Conservation (phyloP, 2,888 invertebrate species). For the Phoenoteleia sp. region DNA sequence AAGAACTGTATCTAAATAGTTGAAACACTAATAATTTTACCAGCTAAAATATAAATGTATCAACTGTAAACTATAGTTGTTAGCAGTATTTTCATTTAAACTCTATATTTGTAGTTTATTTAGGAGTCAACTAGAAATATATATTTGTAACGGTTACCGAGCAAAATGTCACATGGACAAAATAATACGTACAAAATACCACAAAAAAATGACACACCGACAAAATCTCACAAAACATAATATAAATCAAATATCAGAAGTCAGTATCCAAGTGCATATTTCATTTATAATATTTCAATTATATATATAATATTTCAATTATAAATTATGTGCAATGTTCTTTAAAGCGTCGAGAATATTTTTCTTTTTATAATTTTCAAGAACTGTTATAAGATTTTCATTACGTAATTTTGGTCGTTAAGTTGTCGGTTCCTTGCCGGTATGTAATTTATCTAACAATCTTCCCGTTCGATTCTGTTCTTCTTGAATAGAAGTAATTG, state of each 20-base stretch:
- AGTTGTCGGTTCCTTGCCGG: background rate
- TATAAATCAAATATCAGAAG: background rate
- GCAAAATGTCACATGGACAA: no score
- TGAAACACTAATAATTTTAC: no score
- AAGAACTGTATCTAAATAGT: no score
- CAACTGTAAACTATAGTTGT: no score
- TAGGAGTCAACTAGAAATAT: no score
- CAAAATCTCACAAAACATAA: background rate
- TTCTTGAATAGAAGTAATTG: slow-evolving; percentile 2
- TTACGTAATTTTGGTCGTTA: background rate
- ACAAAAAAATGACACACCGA: background rate
- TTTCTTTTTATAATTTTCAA: background rate
- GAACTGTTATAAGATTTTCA: background rate
- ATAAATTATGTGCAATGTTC: background rate
- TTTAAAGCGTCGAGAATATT: background rate
- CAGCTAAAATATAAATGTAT: no score
- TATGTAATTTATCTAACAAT: background rate
- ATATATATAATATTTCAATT: no score
- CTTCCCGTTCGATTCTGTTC: slow-evolving; percentile 1
- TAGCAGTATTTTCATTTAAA: no score
- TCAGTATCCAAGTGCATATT: background rate
- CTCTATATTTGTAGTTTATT: no score
- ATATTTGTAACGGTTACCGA: no score
- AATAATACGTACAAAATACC: no score
- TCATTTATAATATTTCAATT: no score